Evolutionary conservation across 1,140 invertebrate genomes (phyloP).

Genomic region (Plutomurus gul): DNA sequence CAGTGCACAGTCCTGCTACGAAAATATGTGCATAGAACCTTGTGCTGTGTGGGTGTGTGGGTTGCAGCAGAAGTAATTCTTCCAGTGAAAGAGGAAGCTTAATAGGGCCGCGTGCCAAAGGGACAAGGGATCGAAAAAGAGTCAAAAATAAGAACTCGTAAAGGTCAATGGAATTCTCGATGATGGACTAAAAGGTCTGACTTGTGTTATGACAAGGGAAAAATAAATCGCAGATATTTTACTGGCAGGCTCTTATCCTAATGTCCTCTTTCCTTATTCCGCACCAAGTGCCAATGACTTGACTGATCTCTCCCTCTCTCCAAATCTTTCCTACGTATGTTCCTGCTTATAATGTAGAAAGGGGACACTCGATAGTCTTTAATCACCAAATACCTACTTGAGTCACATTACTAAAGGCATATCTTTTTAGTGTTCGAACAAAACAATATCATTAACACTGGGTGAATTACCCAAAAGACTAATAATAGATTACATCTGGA

Average conservation of each 20-base stretch:
- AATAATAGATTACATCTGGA: no score
- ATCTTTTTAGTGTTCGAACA: no score
- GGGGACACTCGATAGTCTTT: no score
- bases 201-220: conserved; percentile 34
- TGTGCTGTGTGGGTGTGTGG: no score
- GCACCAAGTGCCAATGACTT: not conserved
- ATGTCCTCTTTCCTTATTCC: not conserved
- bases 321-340: not conserved
- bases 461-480: no score
- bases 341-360: no score
- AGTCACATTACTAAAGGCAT: no score
- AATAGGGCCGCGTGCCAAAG: not conserved
- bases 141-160: not conserved
- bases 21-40: no score
- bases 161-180: conserved; percentile 34
- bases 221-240: conserved; percentile 29
- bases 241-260: conserved; percentile 33
- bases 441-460: no score
- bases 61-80: no score
- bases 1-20: no score
- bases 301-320: not conserved
- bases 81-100: not conserved
- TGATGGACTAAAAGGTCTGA: conserved; percentile 38
- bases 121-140: not conserved
- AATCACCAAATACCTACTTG: no score